Percentiles rank a stretch among this genome's conserved stretches.
Evolutionary conservation across 1,140 invertebrate species (phyloP).

Genomic region (Yoshiicerus persimilis): DNA sequence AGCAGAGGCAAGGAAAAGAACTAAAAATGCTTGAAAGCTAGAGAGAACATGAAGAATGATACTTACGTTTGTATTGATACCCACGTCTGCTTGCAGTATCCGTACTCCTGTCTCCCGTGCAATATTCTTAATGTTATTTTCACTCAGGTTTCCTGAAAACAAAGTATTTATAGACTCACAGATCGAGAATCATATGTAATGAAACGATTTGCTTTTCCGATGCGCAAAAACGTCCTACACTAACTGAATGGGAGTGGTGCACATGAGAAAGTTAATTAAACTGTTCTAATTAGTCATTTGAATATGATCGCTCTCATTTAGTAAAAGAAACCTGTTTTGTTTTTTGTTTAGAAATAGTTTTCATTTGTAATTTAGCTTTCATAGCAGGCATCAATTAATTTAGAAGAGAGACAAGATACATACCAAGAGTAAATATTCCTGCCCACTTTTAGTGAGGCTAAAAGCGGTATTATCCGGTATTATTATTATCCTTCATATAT

Average conservation of each 20-base stretch:
- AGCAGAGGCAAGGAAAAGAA: neutral
- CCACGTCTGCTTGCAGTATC: slow-evolving; percentile 63
- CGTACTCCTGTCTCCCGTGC: no score
- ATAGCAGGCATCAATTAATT: no score
- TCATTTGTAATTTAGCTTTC: no score
- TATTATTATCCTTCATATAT: no score
- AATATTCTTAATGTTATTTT: slow-evolving; percentile 61
- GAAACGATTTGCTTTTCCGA: no score
- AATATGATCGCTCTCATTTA: no score
- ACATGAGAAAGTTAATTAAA: neutral
- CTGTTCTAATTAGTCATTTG: neutral
- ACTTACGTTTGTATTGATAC: slow-evolving; percentile 77
- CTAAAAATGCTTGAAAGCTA: neutral
- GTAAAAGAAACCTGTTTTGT: no score
- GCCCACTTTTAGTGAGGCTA: no score
- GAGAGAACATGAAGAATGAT: neutral
- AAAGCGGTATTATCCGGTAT: no score
- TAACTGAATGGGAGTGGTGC: neutral
- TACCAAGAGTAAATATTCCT: no score
- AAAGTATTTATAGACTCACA: neutral
- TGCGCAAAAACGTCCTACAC: neutral
- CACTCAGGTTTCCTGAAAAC: slow-evolving; percentile 64
- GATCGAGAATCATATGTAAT: neutral
- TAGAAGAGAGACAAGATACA: no score
- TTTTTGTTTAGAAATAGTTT: no score